Conservation (phyloP, 2,888 invertebrate species). For the Scelioninae gen. 1 region DNA sequence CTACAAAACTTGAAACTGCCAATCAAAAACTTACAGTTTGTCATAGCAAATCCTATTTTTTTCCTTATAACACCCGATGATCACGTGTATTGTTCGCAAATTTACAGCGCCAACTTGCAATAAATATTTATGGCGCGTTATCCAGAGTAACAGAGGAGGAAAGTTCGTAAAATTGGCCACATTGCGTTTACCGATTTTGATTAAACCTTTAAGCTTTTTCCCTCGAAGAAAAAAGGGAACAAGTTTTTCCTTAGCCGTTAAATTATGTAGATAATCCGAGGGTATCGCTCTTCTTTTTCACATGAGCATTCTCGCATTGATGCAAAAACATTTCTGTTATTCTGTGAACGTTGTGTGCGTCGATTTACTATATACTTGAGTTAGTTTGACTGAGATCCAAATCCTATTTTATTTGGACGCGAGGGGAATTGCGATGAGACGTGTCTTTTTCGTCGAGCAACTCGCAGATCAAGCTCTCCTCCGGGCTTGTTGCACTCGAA, state of each 20-base stretch:
- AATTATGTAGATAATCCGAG: conserved; percentile 65
- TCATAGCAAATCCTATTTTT: too few species aligned
- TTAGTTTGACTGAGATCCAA: conserved; percentile 68
- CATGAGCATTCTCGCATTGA: conserved; percentile 55
- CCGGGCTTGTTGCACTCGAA: conserved; percentile 18
- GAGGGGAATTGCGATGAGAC: conserved; percentile 63
- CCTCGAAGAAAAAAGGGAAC: conserved; percentile 26
- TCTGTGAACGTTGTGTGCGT: conserved; percentile 59
- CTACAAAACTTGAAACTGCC: too few species aligned
- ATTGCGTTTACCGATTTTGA: conserved; percentile 48
- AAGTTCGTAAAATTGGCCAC: conserved; percentile 35
- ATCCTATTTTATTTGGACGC: conserved; percentile 65
- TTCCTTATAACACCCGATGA: too few species aligned
- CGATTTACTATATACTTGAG: conserved; percentile 65
- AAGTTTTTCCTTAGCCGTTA: conserved; percentile 43
- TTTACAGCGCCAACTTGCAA: conserved; percentile 44
- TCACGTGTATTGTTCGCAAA: conserved; percentile 58
- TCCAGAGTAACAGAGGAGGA: neutral
- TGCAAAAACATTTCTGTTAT: conserved; percentile 67
- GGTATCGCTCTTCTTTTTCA: conserved; percentile 59
- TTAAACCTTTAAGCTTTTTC: conserved; percentile 58
- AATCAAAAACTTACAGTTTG: too few species aligned
- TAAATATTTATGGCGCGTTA: conserved; percentile 61
- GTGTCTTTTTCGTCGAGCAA: conserved; percentile 37
- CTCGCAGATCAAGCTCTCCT: conserved; percentile 1